These are phyloP conservation scores for Apotomis betuletana DNA, from an alignment of 2,888 invertebrate genomes.

Conservation along the genomic window DNA sequence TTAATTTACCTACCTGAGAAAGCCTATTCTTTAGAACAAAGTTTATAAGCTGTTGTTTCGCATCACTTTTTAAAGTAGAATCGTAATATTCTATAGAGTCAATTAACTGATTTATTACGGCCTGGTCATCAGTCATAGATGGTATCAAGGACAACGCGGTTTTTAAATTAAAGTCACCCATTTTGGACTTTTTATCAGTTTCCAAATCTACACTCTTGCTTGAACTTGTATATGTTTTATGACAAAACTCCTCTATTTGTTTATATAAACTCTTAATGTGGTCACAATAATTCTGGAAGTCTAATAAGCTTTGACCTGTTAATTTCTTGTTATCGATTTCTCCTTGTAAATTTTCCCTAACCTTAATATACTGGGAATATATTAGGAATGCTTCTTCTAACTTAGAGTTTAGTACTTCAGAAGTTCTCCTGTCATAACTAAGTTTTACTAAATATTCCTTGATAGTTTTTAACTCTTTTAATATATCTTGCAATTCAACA, in stretches of 20 bases:
- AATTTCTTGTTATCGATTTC: constrained; percentile 5
- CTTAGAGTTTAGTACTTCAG: constrained; percentile 4
- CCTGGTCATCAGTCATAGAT: constrained; percentile 12
- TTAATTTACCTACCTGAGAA: constrained; percentile 7
- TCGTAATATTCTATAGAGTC: constrained; percentile 16
- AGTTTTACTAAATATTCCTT: constrained; percentile 19
- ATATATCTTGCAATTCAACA: constrained; percentile 1
- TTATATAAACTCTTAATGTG: constrained; percentile 4
- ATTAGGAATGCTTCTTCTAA: constrained; percentile 7
- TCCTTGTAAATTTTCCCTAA: background rate
- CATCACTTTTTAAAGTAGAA: constrained; percentile 2
- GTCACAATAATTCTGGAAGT: background rate
- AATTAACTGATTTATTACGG: constrained; percentile 12
- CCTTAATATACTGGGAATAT: constrained; percentile 5
- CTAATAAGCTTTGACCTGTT: constrained; percentile 4
- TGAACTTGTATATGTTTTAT: constrained; percentile 17
- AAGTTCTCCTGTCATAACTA: constrained; percentile 2
- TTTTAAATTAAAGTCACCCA: constrained; percentile 15
- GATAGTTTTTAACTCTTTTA: constrained; percentile 3
- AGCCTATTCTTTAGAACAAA: constrained; percentile 18
- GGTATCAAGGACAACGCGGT: constrained; percentile 15
- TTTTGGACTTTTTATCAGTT: background rate
- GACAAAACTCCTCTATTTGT: constrained; percentile 2
- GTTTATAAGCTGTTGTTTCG: background rate
- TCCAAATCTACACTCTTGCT: background rate